phyloP scores from a whole-genome alignment of 2,888 invertebrate genomes.

The Pseudeuparius sepicola region DNA sequence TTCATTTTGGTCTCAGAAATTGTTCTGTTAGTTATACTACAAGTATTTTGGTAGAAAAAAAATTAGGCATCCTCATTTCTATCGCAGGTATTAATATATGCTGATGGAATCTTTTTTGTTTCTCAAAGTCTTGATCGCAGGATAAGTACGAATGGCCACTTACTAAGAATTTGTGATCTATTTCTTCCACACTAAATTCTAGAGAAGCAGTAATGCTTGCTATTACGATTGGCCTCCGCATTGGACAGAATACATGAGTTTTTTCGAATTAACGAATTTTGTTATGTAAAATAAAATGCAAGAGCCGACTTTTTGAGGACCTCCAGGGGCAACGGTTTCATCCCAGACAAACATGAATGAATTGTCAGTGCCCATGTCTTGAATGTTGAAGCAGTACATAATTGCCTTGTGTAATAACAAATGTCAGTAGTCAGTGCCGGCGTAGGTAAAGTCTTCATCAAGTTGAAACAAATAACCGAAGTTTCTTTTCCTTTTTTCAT shows the following conservation, averaged over 20 bases:
- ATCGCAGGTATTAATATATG: too few relatives aligned
- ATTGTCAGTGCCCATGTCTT: constrained; percentile 22
- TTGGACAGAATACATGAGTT: too few relatives aligned
- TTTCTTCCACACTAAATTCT: too few relatives aligned
- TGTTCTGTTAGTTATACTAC: too few relatives aligned
- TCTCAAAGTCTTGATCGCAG: too few relatives aligned
- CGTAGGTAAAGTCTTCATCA: constrained; percentile 28
- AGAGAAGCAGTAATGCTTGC: too few relatives aligned
- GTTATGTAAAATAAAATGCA: constrained; percentile 23
- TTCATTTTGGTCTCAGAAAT: constrained; percentile 4
- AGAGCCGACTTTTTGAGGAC: constrained; percentile 25
- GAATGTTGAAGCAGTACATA: constrained; percentile 26
- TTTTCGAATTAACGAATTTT: constrained; percentile 19
- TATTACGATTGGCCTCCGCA: too few relatives aligned
- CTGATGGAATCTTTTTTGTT: too few relatives aligned
- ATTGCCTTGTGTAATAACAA: constrained; percentile 26
- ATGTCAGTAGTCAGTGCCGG: constrained; percentile 25
- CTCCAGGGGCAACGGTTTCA: constrained; percentile 24
- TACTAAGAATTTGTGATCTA: too few relatives aligned
- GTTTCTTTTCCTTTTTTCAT: constrained; percentile 13
- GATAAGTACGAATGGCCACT: too few relatives aligned
- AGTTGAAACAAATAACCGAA: constrained; percentile 23
- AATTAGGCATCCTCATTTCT: too few relatives aligned
- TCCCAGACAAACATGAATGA: constrained; percentile 26
- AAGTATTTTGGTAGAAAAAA: too few relatives aligned